Evolutionary conservation across 2,888 invertebrate genomes (phyloP).

Genomic region (Dicyrtoma fusca): DNA sequence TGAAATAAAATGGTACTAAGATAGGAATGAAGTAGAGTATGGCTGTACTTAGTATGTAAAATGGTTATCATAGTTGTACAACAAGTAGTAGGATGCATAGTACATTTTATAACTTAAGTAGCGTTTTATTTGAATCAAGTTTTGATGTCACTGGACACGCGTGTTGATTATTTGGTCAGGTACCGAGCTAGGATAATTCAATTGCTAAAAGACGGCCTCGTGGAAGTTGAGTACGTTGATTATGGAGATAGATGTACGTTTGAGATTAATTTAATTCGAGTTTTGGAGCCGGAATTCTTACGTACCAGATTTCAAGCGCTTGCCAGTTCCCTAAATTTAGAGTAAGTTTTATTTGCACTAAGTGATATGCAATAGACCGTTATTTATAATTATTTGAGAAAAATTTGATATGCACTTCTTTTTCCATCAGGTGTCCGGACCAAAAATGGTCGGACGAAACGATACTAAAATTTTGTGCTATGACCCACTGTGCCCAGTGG

Average conservation of each 20-base stretch:
- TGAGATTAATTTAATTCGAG: constrained; percentile 69
- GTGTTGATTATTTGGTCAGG: constrained; percentile 64
- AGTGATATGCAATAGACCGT: too few species aligned
- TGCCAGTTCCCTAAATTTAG: constrained; percentile 62
- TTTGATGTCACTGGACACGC: neutral
- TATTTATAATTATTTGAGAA: too few species aligned
- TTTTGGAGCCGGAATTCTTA: constrained; percentile 75
- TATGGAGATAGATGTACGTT: constrained; percentile 81
- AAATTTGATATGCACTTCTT: neutral
- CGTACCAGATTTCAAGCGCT: constrained; percentile 79
- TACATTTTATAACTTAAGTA: too few species aligned
- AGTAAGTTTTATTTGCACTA: too few species aligned
- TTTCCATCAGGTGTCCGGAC: constrained; percentile 43
- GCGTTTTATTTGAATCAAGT: neutral
- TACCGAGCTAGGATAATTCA: constrained; percentile 74
- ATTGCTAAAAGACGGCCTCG: constrained; percentile 68
- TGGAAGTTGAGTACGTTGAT: constrained; percentile 78
- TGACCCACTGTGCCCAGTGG: constrained; percentile 68
- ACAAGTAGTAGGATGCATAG: too few species aligned
- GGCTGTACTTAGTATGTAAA: too few species aligned
- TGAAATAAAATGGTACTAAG: too few species aligned
- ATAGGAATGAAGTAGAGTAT: too few species aligned
- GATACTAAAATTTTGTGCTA: constrained; percentile 59
- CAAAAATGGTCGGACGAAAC: constrained; percentile 59
- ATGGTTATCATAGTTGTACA: too few species aligned